Evolutionary conservation across 2,888 invertebrate species (phyloP).

Genomic region (Drosophila seclusa): DNA sequence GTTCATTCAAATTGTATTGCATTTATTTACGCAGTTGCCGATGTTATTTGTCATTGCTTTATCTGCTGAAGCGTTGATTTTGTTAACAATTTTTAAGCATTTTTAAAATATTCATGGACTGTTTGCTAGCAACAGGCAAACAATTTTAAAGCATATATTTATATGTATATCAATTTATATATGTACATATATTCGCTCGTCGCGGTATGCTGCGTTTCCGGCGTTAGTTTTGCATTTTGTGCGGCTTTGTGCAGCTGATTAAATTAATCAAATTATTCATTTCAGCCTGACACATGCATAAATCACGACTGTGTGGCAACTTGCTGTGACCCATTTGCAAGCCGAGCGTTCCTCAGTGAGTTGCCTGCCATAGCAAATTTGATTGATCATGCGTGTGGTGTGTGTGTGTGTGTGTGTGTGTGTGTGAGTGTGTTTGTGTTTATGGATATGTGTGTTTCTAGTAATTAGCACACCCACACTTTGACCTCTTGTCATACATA

Average conservation of each 20-base stretch:
- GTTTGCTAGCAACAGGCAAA: constrained; percentile 13
- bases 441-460: constrained; percentile 13
- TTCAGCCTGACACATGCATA: constrained; percentile 49
- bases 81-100: constrained; percentile 65
- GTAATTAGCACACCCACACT: constrained; percentile 61
- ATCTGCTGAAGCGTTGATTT: constrained; percentile 31
- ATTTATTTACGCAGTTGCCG: constrained; percentile 58
- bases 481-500: constrained; percentile 52
- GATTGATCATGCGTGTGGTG: constrained; percentile 52
- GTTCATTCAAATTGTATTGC: constrained; percentile 79
- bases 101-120: constrained; percentile 72
- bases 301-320: constrained; percentile 49
- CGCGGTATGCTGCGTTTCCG: constrained; percentile 6
- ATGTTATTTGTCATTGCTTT: constrained; percentile 18
- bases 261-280: constrained; percentile 64
- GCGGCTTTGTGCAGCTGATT: constrained; percentile 23
- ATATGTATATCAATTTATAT: not conserved
- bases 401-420: not conserved
- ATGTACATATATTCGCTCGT: not conserved
- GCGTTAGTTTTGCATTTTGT: constrained; percentile 18
- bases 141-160: constrained; percentile 18
- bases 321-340: constrained; percentile 40
- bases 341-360: constrained; percentile 12
- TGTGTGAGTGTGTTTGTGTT: not conserved
- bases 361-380: constrained; percentile 32